Evolutionary conservation across 2,888 invertebrate genomes (phyloP), one percentile per base, ranked within the genome.

Genomic region (Chalcis sispes): DNA sequence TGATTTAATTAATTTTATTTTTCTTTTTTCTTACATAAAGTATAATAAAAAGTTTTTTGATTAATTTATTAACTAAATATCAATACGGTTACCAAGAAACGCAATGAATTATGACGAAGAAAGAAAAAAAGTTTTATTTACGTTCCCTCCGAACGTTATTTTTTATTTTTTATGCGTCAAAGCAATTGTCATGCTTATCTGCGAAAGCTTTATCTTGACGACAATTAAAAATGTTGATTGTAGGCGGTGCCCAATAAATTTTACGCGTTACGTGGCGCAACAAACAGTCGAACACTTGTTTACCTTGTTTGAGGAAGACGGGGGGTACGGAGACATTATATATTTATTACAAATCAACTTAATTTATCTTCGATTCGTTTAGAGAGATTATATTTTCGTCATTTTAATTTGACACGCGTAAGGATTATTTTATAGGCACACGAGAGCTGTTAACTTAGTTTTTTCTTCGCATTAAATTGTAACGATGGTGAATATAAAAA

Each of bases 181-280:
- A 27, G 42, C 27, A 62, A 62, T 71, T 52, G 62, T 64, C 62
- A 54, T 54, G 46, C 42, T 62, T 62, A 32, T 70, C 46, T 15
- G n/a, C n/a, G 62, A 71, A 42, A 54, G 71, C 71, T 71, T 62
- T 40, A 62, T 46, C 71, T 40, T 13, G 32, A 32, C 20, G 59
- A 48, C 58, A 69, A 59, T 69, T 69, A 48, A 48, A 69, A 23
- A 27, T 46, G 67, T 67, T 46, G 29, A 36, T 32, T 36, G 46
- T 69, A 69, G 32, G 69, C 32, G 36, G 7, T 32, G 54, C 29
- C 42, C 42, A 54, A 56, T 66, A 18, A 40, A 42, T 66, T 58
- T 67, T 18, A 62, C 18, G 32, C 32, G n/a, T 1, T 23, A n/a
- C 40, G 36, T n/a, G n/a, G n/a, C n/a, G n/a, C 25, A 18, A 42